A percentile compares a stretch with the other conserved stretches of the same genome.
These are phyloP conservation scores for Autographa gamma DNA, from an alignment of 2,888 invertebrate genomes.

Conservation along the genomic window DNA sequence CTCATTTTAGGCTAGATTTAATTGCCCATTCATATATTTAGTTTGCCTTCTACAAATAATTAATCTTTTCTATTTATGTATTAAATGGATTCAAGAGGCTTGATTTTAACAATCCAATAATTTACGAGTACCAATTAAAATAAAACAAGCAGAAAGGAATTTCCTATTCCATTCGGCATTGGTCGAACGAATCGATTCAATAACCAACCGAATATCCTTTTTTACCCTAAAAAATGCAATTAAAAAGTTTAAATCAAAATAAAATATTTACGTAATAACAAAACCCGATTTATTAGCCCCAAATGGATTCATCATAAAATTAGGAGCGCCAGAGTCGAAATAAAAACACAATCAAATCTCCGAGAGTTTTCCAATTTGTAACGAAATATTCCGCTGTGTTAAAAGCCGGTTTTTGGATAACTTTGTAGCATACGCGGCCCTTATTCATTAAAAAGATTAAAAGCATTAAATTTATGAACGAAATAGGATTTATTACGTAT, in stretches of 20 bases:
- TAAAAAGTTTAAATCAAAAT: conserved; percentile 56
- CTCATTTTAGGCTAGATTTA: too few relatives aligned
- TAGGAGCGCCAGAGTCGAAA: conserved; percentile 54
- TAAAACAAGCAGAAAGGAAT: conserved; percentile 14
- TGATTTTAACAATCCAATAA: not conserved
- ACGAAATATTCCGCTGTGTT: conserved; percentile 47
- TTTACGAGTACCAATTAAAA: conserved; percentile 16
- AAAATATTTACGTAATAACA: conserved; percentile 48
- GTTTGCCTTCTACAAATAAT: too few relatives aligned
- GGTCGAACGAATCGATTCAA: conserved; percentile 25
- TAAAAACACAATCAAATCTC: conserved; percentile 60
- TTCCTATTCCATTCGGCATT: conserved; percentile 13
- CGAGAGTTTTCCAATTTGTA: conserved; percentile 61
- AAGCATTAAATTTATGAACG: conserved; percentile 36
- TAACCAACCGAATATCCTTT: conserved; percentile 21
- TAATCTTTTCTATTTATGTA: not conserved
- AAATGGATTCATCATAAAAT: conserved; percentile 63
- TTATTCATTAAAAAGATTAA: conserved; percentile 41
- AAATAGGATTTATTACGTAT: conserved; percentile 15
- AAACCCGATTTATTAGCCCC: conserved; percentile 64
- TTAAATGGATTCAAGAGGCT: not conserved
- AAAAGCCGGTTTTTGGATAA: conserved; percentile 47
- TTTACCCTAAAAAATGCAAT: conserved; percentile 47
- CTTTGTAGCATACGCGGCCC: conserved; percentile 36
- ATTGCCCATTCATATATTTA: too few relatives aligned